phyloP scores from a whole-genome alignment of 2,797 vertebrate species.

The Chiloscyllium punctatum region DNA sequence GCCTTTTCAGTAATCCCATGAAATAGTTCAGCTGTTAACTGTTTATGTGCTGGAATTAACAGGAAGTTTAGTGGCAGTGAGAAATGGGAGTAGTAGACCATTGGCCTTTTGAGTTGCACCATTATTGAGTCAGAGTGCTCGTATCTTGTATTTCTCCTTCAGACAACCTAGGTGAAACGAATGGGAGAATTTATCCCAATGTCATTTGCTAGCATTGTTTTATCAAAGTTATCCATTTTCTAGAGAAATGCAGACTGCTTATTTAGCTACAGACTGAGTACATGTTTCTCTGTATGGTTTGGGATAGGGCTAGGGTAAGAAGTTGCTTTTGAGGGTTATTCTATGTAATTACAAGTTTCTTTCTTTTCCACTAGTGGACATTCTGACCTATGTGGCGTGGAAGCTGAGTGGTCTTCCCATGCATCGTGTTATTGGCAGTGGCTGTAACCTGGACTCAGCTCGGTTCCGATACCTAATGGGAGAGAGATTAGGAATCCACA shows the following conservation, averaged over 20 bases:
- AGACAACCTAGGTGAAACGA: not conserved
- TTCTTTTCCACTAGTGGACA: constrained; percentile 68
- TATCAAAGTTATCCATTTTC: not conserved
- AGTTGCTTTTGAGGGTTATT: not conserved
- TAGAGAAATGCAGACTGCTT: not conserved
- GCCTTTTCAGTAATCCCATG: not conserved
- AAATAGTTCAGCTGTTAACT: not conserved
- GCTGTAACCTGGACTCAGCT: constrained; percentile 92
- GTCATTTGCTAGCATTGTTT: not conserved
- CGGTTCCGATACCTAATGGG: constrained; percentile 93
- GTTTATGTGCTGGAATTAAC: not conserved
- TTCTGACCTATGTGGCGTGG: constrained; percentile 96
- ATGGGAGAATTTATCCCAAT: not conserved
- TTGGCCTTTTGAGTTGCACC: no score
- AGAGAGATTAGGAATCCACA: constrained; percentile 78
- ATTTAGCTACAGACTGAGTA: not conserved
- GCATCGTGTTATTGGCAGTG: constrained; percentile 87
- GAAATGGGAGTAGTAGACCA: not conserved
- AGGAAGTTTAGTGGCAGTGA: not conserved
- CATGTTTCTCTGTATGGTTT: constrained; percentile 1
- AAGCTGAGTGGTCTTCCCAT: constrained; percentile 94
- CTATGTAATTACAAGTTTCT: no score
- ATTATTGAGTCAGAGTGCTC: not conserved
- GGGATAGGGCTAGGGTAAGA: not conserved
- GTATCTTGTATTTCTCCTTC: not conserved